Evolutionary conservation across 2,113 vertebrate species (phyloP), one percentile per base, ranked within the genome.

Genomic region (Irena cyanogastra): DNA sequence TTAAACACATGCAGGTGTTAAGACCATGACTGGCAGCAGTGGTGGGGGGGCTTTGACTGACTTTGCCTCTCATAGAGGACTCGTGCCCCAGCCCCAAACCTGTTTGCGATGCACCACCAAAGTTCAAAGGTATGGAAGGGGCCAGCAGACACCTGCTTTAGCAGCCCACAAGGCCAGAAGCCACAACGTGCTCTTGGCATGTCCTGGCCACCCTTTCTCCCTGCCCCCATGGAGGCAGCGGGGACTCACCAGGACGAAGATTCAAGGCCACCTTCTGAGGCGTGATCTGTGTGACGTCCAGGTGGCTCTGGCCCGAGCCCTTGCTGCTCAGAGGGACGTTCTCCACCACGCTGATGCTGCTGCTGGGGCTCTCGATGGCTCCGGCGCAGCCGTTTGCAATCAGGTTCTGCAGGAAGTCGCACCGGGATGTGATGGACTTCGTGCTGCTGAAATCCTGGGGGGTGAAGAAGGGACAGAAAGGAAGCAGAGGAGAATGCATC

Each of bases 201-300:
- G 2, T 8, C 57, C 59, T 31, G 2, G 61, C 6, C 59, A 26
- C 37, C 26, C 23, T 4, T 54, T 28, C 41, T 69, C 21, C 12
- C 31, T 28, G 9, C 2, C 30, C 20, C 39, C 50, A 76, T 3
- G 3, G 7, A 70, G 74, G 39, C 1, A 0, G 3, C 47, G 57
- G 12, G 63, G 14, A 95, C 97, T 97, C 95, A 99, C 99, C 99
- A 1, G 99, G 99, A 44, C 99, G 97, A 61, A 99, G 98, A 91
- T 96, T 98, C 84, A 99, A 89, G 1, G 98, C 95, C 3, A 99
- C 95, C 75, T 98, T 98, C 97, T 99, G 99, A 3, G 99, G 99
- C 0, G 89, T 98, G 84, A 99, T 99, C 98, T 99, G 99, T 1
- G 99, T 98, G 50, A 99, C 98, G 0, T 99, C 98, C 3, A 98